phyloP scores from a whole-genome alignment of 1,140 invertebrate species.

The Drosophila bipectinata region DNA sequence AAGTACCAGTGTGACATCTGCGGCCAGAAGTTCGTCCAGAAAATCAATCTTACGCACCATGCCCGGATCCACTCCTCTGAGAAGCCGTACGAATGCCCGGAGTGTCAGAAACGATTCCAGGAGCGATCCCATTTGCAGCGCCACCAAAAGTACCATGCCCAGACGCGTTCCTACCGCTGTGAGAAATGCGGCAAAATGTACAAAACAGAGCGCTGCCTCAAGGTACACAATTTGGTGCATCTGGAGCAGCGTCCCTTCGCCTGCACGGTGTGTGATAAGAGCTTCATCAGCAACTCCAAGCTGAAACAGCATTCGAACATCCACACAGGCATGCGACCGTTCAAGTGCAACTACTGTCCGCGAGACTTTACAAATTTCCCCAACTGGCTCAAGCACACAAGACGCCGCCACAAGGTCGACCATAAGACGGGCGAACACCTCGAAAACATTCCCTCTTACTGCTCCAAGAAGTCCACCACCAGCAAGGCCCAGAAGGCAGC shows the following conservation, averaged over 20 bases:
- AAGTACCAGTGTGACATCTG: constrained; percentile 85
- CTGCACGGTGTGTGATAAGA: constrained; percentile 84
- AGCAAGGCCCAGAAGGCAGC: constrained; percentile 68
- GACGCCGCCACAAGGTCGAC: constrained; percentile 85
- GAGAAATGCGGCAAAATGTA: constrained; percentile 84
- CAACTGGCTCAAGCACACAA: constrained; percentile 86
- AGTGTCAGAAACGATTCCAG: constrained; percentile 86
- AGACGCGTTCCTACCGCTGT: constrained; percentile 84
- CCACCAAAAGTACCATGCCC: constrained; percentile 85
- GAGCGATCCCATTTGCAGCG: constrained; percentile 85
- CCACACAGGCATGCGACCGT: constrained; percentile 85
- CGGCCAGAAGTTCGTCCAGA: constrained; percentile 85
- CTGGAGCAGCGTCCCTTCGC: constrained; percentile 84
- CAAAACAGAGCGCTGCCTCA: constrained; percentile 85
- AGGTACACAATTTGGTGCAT: constrained; percentile 85
- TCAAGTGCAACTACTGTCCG: constrained; percentile 85
- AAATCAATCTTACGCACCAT: constrained; percentile 85
- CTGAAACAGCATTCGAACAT: constrained; percentile 86
- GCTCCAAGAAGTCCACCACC: constrained; percentile 80
- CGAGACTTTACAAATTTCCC: constrained; percentile 86
- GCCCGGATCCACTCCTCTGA: constrained; percentile 86
- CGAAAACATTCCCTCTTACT: constrained; percentile 83
- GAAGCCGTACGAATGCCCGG: constrained; percentile 87
- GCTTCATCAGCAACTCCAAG: constrained; percentile 85
- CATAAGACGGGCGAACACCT: constrained; percentile 85